Conservation (phyloP, 1,140 invertebrate species). For the Drosophila santomea region DNA sequence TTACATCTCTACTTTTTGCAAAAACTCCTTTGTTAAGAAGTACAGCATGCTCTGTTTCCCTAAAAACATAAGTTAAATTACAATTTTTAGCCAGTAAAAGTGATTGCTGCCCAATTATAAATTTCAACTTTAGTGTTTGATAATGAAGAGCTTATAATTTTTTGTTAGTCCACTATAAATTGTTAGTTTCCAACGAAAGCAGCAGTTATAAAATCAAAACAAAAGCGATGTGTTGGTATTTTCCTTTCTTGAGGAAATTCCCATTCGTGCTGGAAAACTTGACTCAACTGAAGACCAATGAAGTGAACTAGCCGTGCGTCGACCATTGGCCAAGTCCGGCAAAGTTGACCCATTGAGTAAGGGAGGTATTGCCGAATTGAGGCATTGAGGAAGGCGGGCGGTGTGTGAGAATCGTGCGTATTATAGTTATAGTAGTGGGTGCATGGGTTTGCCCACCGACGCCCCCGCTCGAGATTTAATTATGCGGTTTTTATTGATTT, state of each 20-base stretch:
- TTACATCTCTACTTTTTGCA: slow-evolving; percentile 28
- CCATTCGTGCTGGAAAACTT: slow-evolving; percentile 25
- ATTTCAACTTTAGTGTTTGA: not conserved
- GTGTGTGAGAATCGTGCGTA: slow-evolving; percentile 59
- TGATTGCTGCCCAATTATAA: not conserved
- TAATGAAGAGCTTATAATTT: not conserved
- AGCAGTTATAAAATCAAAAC: not conserved
- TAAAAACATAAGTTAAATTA: too few relatives aligned
- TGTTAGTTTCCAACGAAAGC: not conserved
- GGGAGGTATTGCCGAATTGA: slow-evolving; percentile 24
- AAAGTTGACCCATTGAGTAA: slow-evolving; percentile 63
- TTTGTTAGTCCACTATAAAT: not conserved
- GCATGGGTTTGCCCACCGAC: slow-evolving; percentile 35
- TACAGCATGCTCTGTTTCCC: too few relatives aligned
- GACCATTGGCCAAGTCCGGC: slow-evolving; percentile 65
- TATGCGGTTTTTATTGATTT: slow-evolving; percentile 83
- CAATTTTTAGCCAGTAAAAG: too few relatives aligned
- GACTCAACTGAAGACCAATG: slow-evolving; percentile 5
- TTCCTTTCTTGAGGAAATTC: slow-evolving; percentile 33
- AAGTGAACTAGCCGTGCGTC: slow-evolving; percentile 20
- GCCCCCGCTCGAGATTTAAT: slow-evolving; percentile 75
- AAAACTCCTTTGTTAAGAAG: too few relatives aligned
- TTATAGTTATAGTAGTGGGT: slow-evolving; percentile 14
- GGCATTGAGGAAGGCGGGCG: slow-evolving; percentile 14
- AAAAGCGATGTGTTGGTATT: not conserved